Evolutionary conservation across 2,888 invertebrate genomes (phyloP), one percentile per base, ranked within the genome.

Genomic region (Acrocyrtus sp.): DNA sequence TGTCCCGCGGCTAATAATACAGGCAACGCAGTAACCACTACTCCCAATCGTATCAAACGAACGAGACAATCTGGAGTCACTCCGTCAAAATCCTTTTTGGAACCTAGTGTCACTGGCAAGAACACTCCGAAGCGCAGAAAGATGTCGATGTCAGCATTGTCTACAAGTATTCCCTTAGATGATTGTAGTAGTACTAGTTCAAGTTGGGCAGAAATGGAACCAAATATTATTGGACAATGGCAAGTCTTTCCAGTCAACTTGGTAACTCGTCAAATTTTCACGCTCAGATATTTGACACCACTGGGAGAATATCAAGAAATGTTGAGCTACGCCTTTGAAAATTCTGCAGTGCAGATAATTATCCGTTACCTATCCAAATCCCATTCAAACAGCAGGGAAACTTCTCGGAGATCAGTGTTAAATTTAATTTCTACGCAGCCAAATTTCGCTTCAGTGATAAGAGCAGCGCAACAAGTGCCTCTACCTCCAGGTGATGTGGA

Each of bases 241-340:
- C 93, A 94, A 83, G 91, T 98, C 80, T 91, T 92, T 84, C 98
- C 98, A 6, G 90, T 95, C 1, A 94, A 93, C 0, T 87, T 91
- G 61, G 92, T 93, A 0, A 96, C 96, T 29, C 91, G 92, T 83
- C 97, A 98, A 84, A 92, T 98, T 87, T 88, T 98, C 1, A 96
- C 98, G 82, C 85, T 98, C 27, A 89, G 95, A 80, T 99, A 97
- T 84, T 87, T 99, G n/a, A 93, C 95, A 3, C 95, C 98, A 0
- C 92, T 98, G 90, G 98, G 97, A 15, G 98, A 98, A 83, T 98
- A 98, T 84, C 98, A 98, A 84, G 98, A 97, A 90, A 93, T 97
- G 84, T 87, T 99, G 24, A 92, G 92, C 57, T 92, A 95, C 84
- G 94, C 96, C 50, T 96, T 97, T 85, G 98, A 97, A 83, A 91